These are phyloP conservation scores for Carcharodon carcharias DNA, from an alignment of 2,797 vertebrate species.

Conservation along the genomic window DNA sequence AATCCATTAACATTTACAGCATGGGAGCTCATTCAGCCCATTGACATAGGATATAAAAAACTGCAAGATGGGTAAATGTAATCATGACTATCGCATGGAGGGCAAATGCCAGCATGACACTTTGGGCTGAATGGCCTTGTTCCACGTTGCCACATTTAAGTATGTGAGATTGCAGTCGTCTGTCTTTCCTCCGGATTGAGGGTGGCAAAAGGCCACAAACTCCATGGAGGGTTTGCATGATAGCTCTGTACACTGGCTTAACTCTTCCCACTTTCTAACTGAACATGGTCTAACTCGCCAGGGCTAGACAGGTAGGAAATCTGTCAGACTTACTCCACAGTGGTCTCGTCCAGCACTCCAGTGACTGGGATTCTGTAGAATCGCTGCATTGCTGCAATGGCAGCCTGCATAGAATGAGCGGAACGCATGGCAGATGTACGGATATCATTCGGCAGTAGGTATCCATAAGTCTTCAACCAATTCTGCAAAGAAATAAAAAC, in stretches of 20 bases:
- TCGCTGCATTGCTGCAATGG: conserved; percentile 83
- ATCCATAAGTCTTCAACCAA: conserved; percentile 85
- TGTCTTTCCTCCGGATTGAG: too few relatives aligned
- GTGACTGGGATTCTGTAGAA: conserved; percentile 87
- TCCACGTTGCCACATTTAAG: too few relatives aligned
- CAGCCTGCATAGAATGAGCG: conserved; percentile 79
- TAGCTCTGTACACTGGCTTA: background rate
- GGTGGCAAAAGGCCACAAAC: background rate
- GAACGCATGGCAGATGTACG: conserved; percentile 73
- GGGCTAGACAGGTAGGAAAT: too few relatives aligned
- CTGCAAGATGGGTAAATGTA: too few relatives aligned
- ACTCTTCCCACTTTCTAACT: background rate
- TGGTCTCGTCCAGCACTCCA: conserved; percentile 77
- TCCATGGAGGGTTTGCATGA: too few relatives aligned
- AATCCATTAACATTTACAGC: background rate
- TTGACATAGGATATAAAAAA: too few relatives aligned
- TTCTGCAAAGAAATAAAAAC: conserved; percentile 58
- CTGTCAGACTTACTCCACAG: conserved; percentile 70
- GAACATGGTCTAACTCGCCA: background rate
- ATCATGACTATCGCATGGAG: too few relatives aligned
- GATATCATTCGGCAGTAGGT: conserved; percentile 76
- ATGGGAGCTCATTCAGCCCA: too few relatives aligned
- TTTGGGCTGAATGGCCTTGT: too few relatives aligned
- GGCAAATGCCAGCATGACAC: too few relatives aligned
- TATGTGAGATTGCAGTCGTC: too few relatives aligned